Evolutionary conservation across 2,113 vertebrate genomes (phyloP).

Genomic region (Fukomys damarensis): DNA sequence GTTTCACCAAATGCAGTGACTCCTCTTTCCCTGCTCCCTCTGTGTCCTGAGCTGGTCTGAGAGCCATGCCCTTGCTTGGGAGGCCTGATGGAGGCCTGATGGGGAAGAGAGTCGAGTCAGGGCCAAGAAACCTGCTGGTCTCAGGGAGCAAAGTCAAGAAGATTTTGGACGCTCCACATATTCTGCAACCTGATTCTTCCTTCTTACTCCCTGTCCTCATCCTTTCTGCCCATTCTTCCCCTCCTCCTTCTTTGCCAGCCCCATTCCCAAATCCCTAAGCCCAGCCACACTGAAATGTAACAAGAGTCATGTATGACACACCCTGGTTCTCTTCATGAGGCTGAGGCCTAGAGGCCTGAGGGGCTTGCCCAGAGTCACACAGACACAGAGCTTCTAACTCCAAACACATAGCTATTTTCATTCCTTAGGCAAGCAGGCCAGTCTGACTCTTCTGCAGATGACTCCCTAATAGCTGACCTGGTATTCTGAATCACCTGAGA

Average conservation of each 20-base stretch:
- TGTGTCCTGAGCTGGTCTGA: background rate
- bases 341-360: background rate
- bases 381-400: conserved; percentile 5
- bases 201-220: background rate
- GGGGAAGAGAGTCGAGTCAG: background rate
- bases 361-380: background rate
- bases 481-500: background rate
- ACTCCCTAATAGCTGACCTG: background rate
- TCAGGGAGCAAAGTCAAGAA: background rate
- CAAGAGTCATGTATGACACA: background rate
- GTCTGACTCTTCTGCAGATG: background rate
- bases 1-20: background rate
- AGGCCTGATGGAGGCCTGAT: background rate
- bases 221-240: background rate
- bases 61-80: conserved; percentile 1
- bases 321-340: background rate
- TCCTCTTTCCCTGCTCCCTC: background rate
- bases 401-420: background rate
- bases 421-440: conserved; percentile 45
- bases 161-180: background rate
- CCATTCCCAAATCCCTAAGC: background rate
- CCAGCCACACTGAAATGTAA: background rate
- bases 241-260: background rate
- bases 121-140: background rate
- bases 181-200: background rate